These are phyloP conservation scores for Hypomecis punctinalis DNA, from an alignment of 2,888 invertebrate genomes.

Conservation along the genomic window DNA sequence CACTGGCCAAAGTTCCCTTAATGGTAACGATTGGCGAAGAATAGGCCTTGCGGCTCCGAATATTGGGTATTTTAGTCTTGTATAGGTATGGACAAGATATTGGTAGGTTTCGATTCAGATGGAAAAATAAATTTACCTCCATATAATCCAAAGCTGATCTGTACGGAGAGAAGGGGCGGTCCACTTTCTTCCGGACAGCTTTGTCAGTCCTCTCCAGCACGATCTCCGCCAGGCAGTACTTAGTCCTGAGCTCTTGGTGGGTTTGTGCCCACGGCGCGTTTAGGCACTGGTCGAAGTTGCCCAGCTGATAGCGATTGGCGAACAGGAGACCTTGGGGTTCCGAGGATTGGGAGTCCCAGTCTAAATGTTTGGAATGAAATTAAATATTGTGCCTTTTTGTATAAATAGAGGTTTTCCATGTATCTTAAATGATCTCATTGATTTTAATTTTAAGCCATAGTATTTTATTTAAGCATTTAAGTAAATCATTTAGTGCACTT, in stretches of 20 bases:
- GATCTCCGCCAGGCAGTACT: constrained; percentile 82
- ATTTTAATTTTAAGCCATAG: too few species aligned
- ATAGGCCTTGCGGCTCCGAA: too few species aligned
- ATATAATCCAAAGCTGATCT: constrained; percentile 76
- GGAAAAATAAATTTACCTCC: constrained; percentile 57
- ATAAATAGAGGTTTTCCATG: too few species aligned
- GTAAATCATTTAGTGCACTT: too few species aligned
- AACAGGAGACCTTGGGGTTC: constrained; percentile 83
- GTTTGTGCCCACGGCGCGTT: constrained; percentile 64
- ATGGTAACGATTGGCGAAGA: too few species aligned
- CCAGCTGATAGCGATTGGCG: constrained; percentile 85
- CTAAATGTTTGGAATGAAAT: constrained; percentile 57
- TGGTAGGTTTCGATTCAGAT: too few species aligned
- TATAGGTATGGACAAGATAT: too few species aligned
- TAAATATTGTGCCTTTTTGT: too few species aligned
- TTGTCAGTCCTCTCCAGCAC: constrained; percentile 66
- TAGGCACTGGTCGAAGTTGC: constrained; percentile 86
- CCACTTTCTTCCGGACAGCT: constrained; percentile 50
- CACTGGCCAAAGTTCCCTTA: too few species aligned
- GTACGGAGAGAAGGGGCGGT: constrained; percentile 66
- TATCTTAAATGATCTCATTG: too few species aligned
- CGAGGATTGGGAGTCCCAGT: constrained; percentile 87
- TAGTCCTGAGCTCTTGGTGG: constrained; percentile 64
- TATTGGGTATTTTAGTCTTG: too few species aligned
- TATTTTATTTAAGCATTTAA: too few species aligned